Conservation (phyloP, 1,140 invertebrate species). For the Lutraria rhynchaena region DNA sequence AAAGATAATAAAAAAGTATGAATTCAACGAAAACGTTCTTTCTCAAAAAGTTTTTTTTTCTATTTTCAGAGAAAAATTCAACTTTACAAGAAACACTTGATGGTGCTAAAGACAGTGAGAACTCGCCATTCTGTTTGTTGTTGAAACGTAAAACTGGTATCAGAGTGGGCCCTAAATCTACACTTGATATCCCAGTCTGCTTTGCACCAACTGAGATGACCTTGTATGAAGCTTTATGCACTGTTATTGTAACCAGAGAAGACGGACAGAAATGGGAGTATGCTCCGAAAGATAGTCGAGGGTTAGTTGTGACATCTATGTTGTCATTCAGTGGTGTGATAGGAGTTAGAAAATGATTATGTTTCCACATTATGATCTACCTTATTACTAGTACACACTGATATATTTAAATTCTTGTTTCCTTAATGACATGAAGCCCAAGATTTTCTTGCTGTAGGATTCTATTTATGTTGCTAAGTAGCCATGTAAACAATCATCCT, state of each 20-base stretch:
- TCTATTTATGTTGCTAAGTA: no score
- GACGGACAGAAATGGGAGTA: conserved; percentile 76
- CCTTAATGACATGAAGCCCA: no score
- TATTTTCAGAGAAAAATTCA: conserved; percentile 60
- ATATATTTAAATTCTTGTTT: no score
- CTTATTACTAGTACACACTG: no score
- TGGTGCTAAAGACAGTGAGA: conserved; percentile 33
- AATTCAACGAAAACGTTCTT: no score
- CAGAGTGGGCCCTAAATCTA: conserved; percentile 78
- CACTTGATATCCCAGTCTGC: conserved; percentile 81
- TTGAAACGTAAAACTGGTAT: conserved; percentile 76
- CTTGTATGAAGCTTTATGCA: conserved; percentile 77
- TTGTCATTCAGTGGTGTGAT: no score
- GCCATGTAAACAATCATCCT: no score
- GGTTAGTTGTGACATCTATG: conserved; percentile 58
- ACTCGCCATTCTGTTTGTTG: conserved; percentile 79
- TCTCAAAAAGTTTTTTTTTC: no score
- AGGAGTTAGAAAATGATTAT: no score
- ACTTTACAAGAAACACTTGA: conserved; percentile 59
- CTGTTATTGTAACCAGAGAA: conserved; percentile 73
- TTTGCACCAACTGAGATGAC: conserved; percentile 80
- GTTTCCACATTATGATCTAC: no score
- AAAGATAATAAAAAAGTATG: no score
- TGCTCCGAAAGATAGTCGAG: conserved; percentile 66
- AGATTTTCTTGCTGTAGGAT: no score